Percentiles rank a stretch among this genome's conserved stretches.
Conservation (phyloP, 1,140 invertebrate genomes). For the Zaprionus africanus region DNA sequence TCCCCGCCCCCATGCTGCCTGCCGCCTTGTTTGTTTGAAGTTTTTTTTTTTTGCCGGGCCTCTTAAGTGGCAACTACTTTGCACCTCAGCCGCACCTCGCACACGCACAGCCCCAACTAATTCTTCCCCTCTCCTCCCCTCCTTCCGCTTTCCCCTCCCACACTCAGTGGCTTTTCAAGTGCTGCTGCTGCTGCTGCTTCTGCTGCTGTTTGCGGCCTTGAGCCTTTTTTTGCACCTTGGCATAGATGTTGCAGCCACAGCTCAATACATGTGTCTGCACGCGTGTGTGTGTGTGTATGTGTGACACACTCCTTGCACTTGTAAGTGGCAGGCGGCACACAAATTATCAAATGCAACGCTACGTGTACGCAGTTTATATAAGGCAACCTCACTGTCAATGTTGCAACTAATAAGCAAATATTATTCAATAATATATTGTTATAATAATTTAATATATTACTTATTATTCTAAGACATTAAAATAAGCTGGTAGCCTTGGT, state of each 20-base stretch:
- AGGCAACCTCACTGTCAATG: neutral
- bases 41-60: conserved; percentile 19
- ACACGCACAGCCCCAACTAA: conserved; percentile 20
- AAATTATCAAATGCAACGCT: conserved; percentile 22
- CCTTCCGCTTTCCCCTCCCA: neutral
- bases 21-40: conserved; percentile 48
- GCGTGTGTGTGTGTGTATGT: conserved; percentile 3
- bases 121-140: neutral
- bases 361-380: conserved; percentile 45
- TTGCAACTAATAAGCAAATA: neutral
- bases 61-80: conserved; percentile 57
- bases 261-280: conserved; percentile 18
- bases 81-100: conserved; percentile 41
- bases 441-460: too few species aligned
- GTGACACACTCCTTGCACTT: conserved; percentile 11
- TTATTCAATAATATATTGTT: neutral
- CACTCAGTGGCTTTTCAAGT: conserved; percentile 38
- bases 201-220: conserved; percentile 46
- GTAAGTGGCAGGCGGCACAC: neutral
- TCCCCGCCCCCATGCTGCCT: neutral
- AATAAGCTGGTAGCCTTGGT: too few species aligned
- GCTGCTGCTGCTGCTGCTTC: conserved; percentile 28
- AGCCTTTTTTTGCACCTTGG: conserved; percentile 53
- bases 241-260: conserved; percentile 41
- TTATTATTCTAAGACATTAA: too few species aligned